Conservation (phyloP, 2,888 invertebrate genomes). For the Oligia strigilis region DNA sequence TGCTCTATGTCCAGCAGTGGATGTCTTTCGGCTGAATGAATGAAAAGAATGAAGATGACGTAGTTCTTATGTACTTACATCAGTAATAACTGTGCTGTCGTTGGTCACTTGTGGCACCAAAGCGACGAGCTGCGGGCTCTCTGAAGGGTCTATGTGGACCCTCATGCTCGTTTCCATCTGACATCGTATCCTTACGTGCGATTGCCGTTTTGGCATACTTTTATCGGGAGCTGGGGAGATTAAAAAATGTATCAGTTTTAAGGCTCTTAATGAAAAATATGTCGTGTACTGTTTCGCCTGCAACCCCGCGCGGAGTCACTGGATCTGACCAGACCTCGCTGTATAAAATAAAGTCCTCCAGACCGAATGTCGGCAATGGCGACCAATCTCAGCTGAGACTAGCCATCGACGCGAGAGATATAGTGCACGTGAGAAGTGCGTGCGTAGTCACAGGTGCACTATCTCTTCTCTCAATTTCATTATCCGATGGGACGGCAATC, state of each 20-base stretch:
- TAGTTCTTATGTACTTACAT: slow-evolving; percentile 44
- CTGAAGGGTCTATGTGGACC: slow-evolving; percentile 55
- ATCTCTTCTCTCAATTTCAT: too few relatives aligned
- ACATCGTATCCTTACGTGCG: slow-evolving; percentile 59
- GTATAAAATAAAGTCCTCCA: neutral
- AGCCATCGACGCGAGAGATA: too few relatives aligned
- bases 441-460: too few relatives aligned
- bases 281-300: neutral
- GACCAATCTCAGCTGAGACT: too few relatives aligned
- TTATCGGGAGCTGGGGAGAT: slow-evolving; percentile 29
- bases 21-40: neutral
- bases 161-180: slow-evolving; percentile 36
- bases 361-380: too few relatives aligned
- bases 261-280: neutral
- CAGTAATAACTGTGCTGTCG: neutral
- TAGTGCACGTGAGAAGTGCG: too few relatives aligned
- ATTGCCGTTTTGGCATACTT: neutral
- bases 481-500: too few relatives aligned
- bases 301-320: neutral
- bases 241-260: neutral
- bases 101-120: slow-evolving; percentile 57
- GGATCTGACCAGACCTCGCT: neutral
- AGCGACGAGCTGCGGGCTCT: slow-evolving; percentile 64
- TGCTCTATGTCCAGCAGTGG: neutral
- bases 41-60: neutral